A percentile compares a stretch with the other conserved stretches of the same genome.
These are phyloP conservation scores for Dryomyza anilis DNA, from an alignment of 2,888 invertebrate genomes.

Conservation along the genomic window DNA sequence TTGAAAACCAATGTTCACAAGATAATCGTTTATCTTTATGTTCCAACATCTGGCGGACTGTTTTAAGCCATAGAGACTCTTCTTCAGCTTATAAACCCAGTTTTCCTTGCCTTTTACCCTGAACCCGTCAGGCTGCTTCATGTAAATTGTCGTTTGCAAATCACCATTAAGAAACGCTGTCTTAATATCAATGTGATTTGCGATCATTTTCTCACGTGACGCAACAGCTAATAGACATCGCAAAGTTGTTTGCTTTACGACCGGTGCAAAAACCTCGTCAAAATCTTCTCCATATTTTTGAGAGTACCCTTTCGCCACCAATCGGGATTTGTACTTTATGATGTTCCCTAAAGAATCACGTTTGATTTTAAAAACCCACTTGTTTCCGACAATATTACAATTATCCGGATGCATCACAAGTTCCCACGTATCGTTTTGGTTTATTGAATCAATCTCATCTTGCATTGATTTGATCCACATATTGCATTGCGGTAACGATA, in stretches of 20 bases:
- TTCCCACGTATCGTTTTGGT: not conserved
- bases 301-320: slow-evolving; percentile 5
- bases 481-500: not conserved
- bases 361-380: slow-evolving; percentile 20
- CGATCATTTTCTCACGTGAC: slow-evolving; percentile 3
- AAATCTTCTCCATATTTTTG: slow-evolving; percentile 9
- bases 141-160: slow-evolving; percentile 6
- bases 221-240: slow-evolving; percentile 22
- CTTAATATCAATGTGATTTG: slow-evolving; percentile 21
- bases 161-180: slow-evolving; percentile 21
- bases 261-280: slow-evolving; percentile 18
- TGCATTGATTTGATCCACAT: slow-evolving; percentile 10
- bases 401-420: not conserved
- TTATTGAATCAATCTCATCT: slow-evolving; percentile 7
- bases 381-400: not conserved
- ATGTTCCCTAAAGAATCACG: not conserved
- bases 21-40: slow-evolving; percentile 11
- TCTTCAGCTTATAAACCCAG: slow-evolving; percentile 3
- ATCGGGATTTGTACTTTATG: not conserved
- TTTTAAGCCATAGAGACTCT: slow-evolving; percentile 15
- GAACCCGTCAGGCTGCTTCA: slow-evolving; percentile 17
- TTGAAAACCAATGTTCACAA: not conserved
- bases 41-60: slow-evolving; percentile 18
- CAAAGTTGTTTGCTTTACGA: slow-evolving; percentile 15
- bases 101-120: not conserved